A percentile compares a stretch with the other conserved stretches of the same genome.
Conservation (phyloP, 2,888 invertebrate genomes). For the Mythimna loreyi region DNA sequence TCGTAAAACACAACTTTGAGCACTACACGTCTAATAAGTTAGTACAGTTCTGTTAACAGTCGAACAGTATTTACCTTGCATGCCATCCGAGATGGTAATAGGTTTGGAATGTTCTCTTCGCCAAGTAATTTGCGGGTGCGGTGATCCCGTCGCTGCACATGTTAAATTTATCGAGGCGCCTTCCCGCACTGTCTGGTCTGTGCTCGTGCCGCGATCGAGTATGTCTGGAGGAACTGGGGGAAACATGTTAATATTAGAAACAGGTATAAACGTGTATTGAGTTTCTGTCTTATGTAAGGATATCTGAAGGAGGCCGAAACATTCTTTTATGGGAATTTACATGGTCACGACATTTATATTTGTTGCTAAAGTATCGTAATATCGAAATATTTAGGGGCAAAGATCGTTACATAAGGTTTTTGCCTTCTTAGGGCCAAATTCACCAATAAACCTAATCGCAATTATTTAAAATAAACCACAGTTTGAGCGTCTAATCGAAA, state of each 20-base stretch:
- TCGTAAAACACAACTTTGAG: no score
- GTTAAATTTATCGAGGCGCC: conserved; percentile 96
- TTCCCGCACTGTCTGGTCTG: conserved; percentile 96
- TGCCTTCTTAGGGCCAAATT: background rate
- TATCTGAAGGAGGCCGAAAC: no score
- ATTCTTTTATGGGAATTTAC: background rate
- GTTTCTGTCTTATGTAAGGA: background rate
- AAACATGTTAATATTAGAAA: conserved; percentile 17
- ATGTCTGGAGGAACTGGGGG: conserved; percentile 95
- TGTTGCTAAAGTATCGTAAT: background rate
- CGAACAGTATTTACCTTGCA: conserved; percentile 90
- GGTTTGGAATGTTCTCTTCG: conserved; percentile 95
- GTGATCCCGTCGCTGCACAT: conserved; percentile 97
- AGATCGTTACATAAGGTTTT: background rate
- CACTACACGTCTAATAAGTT: background rate
- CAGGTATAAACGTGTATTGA: background rate
- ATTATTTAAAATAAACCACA: no score
- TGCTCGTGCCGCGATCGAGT: conserved; percentile 95
- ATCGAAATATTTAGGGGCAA: background rate
- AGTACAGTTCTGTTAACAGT: background rate
- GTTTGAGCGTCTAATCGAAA: no score
- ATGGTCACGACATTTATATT: background rate
- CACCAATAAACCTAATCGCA: no score
- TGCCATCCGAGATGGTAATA: conserved; percentile 93
- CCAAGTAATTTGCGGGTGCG: conserved; percentile 97